Evolutionary conservation across 2,888 invertebrate species (phyloP), one percentile per base, ranked within the genome.

Genomic region (Trichopoda pennipes): DNA sequence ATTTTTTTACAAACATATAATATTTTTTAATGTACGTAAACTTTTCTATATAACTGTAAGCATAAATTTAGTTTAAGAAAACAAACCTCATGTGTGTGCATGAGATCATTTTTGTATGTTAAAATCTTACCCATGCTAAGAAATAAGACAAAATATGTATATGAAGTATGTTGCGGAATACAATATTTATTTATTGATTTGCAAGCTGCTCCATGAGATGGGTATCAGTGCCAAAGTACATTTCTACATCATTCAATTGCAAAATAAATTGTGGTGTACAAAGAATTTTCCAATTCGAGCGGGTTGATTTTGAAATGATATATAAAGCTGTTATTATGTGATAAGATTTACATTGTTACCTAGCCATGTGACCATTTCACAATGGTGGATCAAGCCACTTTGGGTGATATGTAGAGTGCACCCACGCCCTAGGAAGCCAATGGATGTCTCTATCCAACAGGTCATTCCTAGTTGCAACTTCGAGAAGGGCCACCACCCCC

Each of bases 111-210:
- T 75, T 44, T 0, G 38, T 42, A 63, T 47, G 55, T 47, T 51
- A 70, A 68, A 21, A 74, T 74, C 38, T 73, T 75, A 75, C 82
- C 82, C 75, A 79, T 82, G 82, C 79, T 51, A 72, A 79, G 82
- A 72, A 69, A 63, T 42, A 61, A 69, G n/a, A 23, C 21, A 47
- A 19, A 73, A 80, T 56, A 42, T 47, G 23, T 28, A 72, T 53
- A 51, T 35, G 55, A 42, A 47, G 23, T 28, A 72, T 66, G 74
- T 78, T 78, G 64, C 74, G 64, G 69, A 74, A 69, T 69, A 66
- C 23, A 38, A 60, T 56, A 12, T 35, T 44, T 58, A 74, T 47
- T 61, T 77, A 82, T 82, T 75, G 82, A 82, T 82, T 79, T 82
- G 66, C 66, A 63, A 75, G 56, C 28, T 69, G 47, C 44, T 51